Base-by-base conservation (phyloP, 2,888 invertebrate species). In the Standfussiana lucernea region DNA sequence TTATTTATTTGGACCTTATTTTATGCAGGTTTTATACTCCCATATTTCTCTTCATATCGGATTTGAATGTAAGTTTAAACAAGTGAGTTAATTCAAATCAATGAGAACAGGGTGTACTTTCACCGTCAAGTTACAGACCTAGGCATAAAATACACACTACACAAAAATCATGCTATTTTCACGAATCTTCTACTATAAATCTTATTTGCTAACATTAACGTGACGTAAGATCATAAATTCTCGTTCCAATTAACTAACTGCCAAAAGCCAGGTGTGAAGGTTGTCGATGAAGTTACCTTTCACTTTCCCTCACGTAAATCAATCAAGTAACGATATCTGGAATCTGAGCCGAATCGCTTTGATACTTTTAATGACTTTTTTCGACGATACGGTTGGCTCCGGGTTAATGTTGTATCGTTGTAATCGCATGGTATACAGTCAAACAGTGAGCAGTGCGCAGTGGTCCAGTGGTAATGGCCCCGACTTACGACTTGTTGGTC, bases 201-300 rank as follows among this genome's bases (percentile, higher is more conserved):
- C 37, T 37, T 13, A 37, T 1, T 37, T 61, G 21, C 35, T 24
- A 13, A 75, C 24, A 45, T 15, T 6, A 32, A 15, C 21, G 4
- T 61, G 56, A 32, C 47, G 35, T 56, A n/a, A 50, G 37, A 15
- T 35, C 56, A 28, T 72, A 42, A 67, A 67, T 59, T 73, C 42
- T 40, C n/a, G 40, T 50, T 69, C 15, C n/a, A 50, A n/a, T 73
- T 50, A 70, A n/a, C n/a, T n/a, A 81, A 69, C 45, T 76, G 82
- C 28, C 65, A 69, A 66, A 77, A 56, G 70, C 42, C 77, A 67
- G 72, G 70, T 82, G 77, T 66, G 42, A 67, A 70, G 18, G 32
- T 56, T 50, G 45, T 62, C 66, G 50, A 50, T 68, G 28, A 72
- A 69, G 71, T 76, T 71, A 35, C 50, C n/a, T 32, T 61, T 42